Base-by-base conservation (phyloP, 23 tunicate genomes). In the Trididemnum miniatum region DNA sequence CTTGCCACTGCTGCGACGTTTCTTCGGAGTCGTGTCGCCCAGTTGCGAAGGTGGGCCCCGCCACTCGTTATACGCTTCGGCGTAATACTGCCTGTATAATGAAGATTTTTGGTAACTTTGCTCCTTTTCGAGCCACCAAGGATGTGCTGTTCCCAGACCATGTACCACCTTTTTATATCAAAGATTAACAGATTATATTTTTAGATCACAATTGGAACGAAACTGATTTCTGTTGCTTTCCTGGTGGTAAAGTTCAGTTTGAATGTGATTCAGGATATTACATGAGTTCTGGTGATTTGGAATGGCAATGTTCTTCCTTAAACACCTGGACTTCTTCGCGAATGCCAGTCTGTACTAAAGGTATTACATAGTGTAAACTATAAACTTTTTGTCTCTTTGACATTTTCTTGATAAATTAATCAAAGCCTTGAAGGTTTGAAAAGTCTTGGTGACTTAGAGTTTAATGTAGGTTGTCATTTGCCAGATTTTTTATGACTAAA, bases 191-290 rank as follows among this genome's bases (percentile, higher is more conserved):
- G n/a, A n/a, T n/a, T n/a, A n/a, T n/a, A 9, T 26, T 71, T 71
- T 71, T 20, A 71, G 77, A 49, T 25, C 9, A 20, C 9, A 29
- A 9, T 71, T 1, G 20, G 34, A 75, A 75, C 33, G 12, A 0
- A 65, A 24, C 80, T 20, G 66, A 67, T 24, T 67, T 31, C 49
- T 88, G 92, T 50, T 88, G 92, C 65, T 54, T 80, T 24, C 26
- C 74, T 18, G 71, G 57, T 0, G 83, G 83, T 9, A 40, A 28
- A 1, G 87, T 82, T 40, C 87, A 88, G 72, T 88, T 88, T 51
- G 72, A 50, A 3, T 88, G 92, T 50, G 80, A 88, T 20, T 29
- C 40, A 50, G 92, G 92, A 1, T 88, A 74, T 31, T 28, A 33
- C 1, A 20, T 88, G 52, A 25, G 25, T 65, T 22, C 30, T 40